A percentile compares a stretch with the other conserved stretches of the same genome.
These are phyloP conservation scores for Halcyon smyrnensis DNA, from an alignment of 2,797 vertebrate species.

Conservation along the genomic window DNA sequence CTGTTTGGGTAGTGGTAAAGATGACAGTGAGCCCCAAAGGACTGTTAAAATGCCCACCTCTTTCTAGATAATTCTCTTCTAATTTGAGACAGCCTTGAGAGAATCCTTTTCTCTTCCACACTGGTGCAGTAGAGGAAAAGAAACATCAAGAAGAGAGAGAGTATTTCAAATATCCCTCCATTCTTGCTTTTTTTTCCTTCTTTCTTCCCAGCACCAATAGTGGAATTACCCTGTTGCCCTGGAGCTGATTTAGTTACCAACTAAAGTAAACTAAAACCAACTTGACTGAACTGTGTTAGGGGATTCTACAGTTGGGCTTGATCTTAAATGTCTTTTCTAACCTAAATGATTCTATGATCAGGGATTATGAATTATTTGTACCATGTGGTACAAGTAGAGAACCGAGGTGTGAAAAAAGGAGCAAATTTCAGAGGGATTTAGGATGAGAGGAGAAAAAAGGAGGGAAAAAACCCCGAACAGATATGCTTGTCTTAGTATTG, in stretches of 20 bases:
- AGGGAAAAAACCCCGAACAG: not conserved
- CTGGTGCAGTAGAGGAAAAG: not conserved
- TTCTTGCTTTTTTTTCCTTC: not conserved
- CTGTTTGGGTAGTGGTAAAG: not conserved
- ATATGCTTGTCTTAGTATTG: fast-evolving
- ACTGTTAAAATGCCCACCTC: not conserved
- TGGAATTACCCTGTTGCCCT: not conserved
- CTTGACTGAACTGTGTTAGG: not conserved
- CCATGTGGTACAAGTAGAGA: not conserved
- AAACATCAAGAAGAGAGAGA: not conserved
- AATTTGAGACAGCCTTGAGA: not conserved
- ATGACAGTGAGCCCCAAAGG: not conserved
- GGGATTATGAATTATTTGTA: not conserved
- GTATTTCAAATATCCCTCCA: not conserved
- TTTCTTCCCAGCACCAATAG: not conserved
- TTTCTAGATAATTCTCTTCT: not conserved
- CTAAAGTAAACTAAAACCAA: not conserved
- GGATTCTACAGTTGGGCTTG: too few species aligned
- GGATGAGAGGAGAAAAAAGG: not conserved
- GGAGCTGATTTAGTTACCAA: not conserved
- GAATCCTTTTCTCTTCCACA: not conserved
- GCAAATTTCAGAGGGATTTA: not conserved
- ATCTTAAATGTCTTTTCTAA: too few species aligned
- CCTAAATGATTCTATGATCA: too few species aligned
- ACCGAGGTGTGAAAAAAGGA: not conserved